Base-by-base conservation (phyloP, 2,797 vertebrate genomes). In the Malacoraja senta region DNA sequence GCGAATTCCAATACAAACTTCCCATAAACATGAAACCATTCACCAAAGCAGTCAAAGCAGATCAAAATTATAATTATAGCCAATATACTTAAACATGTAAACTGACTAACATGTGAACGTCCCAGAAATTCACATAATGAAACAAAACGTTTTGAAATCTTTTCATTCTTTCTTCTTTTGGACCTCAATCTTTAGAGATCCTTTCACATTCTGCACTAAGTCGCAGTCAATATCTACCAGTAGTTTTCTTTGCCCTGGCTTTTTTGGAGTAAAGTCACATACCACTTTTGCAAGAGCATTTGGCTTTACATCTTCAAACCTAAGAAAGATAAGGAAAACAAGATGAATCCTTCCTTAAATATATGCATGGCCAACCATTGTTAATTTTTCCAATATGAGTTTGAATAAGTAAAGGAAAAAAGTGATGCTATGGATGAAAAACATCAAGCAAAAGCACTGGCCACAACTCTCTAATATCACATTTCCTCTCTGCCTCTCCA, bases 221-320 rank as follows among this genome's bases (percentile, higher is more conserved):
- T 74, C 24, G 0, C 90, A 92, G 44, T 76, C 71, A 92, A 92
- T 53, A 76, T 92, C 71, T 38, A 58, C 71, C 71, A 92, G 44
- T 0, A 92, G 71, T 26, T 92, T 76, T 26, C 32, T 53, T 38
- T 21, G 0, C 10, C 90, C 90, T 9, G 35, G 1, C 44, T 92
- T 92, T 2, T 13, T 8, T 38, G 90, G 90, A 29, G 26, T 26
- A 53, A 92, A 29, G 4, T 74, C 3, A 13, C 24, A 29, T 6
- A 17, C 17, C 38, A 92, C 38, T 92, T 44, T 92, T 29, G 71
- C 7, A 29, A 0, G 0, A 7, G 15, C 3, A 13, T 92, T 76
- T 0, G 63, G 0, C 10, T 7, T 1, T 68, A 88, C 17, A 35
- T 88, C 9, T 0, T n/a, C 0, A 68, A 21, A 9, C 17, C 84